These are phyloP conservation scores for Semibalanus balanoides DNA, from an alignment of 1,140 invertebrate genomes.

Conservation along the genomic window DNA sequence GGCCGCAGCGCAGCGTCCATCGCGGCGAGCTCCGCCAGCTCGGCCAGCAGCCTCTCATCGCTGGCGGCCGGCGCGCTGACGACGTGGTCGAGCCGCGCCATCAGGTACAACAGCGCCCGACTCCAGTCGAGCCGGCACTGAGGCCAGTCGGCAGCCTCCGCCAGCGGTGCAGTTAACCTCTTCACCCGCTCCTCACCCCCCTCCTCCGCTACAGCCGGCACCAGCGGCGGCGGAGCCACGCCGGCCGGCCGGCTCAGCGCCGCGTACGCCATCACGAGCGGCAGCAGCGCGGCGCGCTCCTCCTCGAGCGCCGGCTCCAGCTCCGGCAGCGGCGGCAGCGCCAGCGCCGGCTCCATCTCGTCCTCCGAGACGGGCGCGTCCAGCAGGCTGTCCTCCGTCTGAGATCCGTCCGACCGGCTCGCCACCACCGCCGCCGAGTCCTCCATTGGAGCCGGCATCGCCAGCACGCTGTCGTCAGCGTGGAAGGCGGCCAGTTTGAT, in stretches of 20 bases:
- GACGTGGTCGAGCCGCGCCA: slow-evolving; percentile 7
- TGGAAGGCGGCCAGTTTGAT: background rate
- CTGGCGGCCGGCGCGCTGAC: background rate
- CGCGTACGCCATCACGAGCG: background rate
- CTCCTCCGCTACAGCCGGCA: background rate
- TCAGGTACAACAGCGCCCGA: background rate
- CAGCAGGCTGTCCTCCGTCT: background rate
- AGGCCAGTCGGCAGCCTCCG: background rate
- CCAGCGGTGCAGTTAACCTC: background rate
- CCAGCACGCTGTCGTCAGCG: background rate
- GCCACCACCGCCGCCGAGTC: background rate
- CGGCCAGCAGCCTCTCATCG: slow-evolving; percentile 1
- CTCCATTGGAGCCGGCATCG: background rate
- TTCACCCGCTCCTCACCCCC: background rate
- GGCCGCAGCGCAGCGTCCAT: background rate
- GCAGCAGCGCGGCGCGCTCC: background rate
- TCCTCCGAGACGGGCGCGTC: background rate
- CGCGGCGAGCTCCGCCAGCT: background rate
- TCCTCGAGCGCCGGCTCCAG: background rate
- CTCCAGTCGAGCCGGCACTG: background rate
- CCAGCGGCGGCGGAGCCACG: background rate
- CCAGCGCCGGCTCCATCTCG: slow-evolving; percentile 1
- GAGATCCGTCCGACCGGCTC: background rate
- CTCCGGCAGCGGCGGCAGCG: background rate
- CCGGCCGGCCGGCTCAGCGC: background rate